Evolutionary conservation across 1,140 invertebrate species (phyloP).

Genomic region (Olivierus martensii): DNA sequence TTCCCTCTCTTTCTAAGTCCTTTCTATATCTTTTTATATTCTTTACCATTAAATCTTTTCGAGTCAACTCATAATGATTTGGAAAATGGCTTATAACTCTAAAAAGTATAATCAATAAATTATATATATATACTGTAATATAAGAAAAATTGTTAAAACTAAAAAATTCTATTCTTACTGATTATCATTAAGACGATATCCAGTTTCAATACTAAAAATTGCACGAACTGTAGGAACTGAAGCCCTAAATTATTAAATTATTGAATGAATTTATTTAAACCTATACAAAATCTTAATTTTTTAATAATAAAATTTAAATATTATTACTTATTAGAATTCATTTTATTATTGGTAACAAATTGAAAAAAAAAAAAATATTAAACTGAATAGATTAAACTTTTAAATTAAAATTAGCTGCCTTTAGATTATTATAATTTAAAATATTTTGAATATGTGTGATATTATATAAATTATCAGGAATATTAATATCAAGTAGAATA

Average conservation of each 20-base stretch:
- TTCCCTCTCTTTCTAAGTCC: slow-evolving; percentile 79
- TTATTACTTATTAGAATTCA: too few species aligned
- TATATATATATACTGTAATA: not conserved
- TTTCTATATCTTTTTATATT: slow-evolving; percentile 89
- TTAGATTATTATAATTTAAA: too few species aligned
- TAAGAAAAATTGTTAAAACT: not conserved
- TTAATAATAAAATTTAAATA: too few species aligned
- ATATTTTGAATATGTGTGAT: too few species aligned
- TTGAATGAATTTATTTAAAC: too few species aligned
- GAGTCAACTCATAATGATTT: slow-evolving; percentile 86
- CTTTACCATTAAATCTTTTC: slow-evolving; percentile 88
- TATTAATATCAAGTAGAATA: too few species aligned
- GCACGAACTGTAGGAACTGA: slow-evolving; percentile 74
- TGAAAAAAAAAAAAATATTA: too few species aligned
- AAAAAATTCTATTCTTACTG: slow-evolving; percentile 44
- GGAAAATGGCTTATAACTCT: slow-evolving; percentile 81
- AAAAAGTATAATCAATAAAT: slow-evolving; percentile 11
- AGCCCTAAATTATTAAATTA: slow-evolving; percentile 42
- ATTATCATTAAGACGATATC: slow-evolving; percentile 80
- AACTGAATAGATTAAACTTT: too few species aligned
- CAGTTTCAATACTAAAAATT: slow-evolving; percentile 82
- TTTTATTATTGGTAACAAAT: too few species aligned
- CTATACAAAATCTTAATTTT: too few species aligned
- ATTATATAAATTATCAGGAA: too few species aligned
- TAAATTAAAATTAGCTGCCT: too few species aligned